phyloP scores from a whole-genome alignment of 2,797 vertebrate species.

The Tenualosa thibaudeaui region DNA sequence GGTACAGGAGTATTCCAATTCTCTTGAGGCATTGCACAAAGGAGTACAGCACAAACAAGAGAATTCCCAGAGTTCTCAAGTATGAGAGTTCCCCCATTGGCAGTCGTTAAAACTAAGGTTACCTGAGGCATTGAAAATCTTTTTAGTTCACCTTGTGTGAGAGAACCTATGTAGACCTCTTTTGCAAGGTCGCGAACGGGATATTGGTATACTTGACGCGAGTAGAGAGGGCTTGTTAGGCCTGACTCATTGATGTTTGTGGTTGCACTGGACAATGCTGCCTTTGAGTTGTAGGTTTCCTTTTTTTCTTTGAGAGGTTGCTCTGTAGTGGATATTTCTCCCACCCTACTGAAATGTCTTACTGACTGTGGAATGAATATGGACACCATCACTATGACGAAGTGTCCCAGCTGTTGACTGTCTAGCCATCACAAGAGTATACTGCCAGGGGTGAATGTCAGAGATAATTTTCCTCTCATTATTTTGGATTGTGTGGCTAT shows the following conservation, averaged over 20 bases:
- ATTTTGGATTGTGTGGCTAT: conserved; percentile 12
- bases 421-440: not conserved
- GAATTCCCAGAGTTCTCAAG: no score
- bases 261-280: conserved; percentile 12
- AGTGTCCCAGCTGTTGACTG: not conserved
- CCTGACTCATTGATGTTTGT: not conserved
- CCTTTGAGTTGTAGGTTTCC: not conserved
- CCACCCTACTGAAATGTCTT: not conserved
- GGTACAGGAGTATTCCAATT: no score
- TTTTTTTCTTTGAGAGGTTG: not conserved
- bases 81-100: no score
- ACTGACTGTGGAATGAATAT: conserved; percentile 6
- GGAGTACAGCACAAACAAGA: no score
- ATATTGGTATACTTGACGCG: not conserved
- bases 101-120: no score
- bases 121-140: not conserved
- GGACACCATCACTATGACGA: not conserved
- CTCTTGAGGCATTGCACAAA: no score
- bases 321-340: conserved; percentile 5
- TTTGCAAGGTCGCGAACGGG: not conserved
- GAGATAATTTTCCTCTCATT: conserved; percentile 15
- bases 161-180: not conserved
- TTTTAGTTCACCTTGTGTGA: not conserved
- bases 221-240: not conserved
- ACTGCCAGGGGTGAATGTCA: conserved; percentile 8